Evolutionary conservation across 2,797 vertebrate species (phyloP).

Genomic region (Darevskia mixta): DNA sequence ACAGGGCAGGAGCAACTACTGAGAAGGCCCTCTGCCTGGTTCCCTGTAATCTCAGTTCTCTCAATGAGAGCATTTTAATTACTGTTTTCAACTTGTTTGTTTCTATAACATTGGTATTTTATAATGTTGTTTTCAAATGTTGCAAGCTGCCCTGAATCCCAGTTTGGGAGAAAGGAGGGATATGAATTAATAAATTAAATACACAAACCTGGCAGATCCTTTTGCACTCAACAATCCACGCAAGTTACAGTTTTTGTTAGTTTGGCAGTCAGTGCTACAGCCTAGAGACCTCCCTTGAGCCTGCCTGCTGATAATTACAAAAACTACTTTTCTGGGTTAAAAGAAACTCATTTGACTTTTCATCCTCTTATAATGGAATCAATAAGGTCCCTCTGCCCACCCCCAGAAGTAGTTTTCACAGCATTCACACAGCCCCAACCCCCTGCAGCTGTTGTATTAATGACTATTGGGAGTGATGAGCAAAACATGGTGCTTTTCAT

Average conservation of each 20-base stretch:
- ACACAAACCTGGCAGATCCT: no score
- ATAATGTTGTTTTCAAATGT: no score
- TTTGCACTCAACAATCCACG: neutral
- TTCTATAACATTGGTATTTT: no score
- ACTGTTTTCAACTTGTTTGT: no score
- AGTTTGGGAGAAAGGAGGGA: no score
- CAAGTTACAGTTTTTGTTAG: neutral
- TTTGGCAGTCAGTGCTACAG: neutral
- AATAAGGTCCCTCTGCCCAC: neutral
- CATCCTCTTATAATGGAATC: neutral
- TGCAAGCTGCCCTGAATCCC: no score
- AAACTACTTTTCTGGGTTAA: neutral
- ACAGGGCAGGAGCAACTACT: no score
- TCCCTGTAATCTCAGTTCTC: no score
- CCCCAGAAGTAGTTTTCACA: neutral
- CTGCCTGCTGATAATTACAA: neutral
- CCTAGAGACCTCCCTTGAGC: neutral
- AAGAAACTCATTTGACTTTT: neutral
- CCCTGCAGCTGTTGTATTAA: neutral
- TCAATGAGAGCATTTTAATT: no score
- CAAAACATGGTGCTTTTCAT: neutral
- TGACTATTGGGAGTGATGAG: neutral
- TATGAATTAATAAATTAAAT: no score
- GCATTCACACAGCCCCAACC: neutral
- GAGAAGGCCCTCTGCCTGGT: no score